phyloP scores from a whole-genome alignment of 2,797 vertebrate species.

The Sibirionetta formosa region DNA sequence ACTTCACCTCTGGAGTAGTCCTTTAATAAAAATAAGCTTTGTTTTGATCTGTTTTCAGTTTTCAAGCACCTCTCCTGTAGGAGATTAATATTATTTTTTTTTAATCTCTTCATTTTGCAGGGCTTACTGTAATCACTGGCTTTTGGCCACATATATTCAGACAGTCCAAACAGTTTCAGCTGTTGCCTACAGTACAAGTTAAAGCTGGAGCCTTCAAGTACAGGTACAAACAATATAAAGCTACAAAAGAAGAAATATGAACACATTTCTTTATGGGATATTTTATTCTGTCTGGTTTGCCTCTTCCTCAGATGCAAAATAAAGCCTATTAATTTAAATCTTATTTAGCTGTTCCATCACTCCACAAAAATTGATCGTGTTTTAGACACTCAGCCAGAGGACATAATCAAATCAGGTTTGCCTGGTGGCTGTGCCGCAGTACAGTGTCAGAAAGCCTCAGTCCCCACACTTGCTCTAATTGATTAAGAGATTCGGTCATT shows the following conservation, averaged over 20 bases:
- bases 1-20: not conserved
- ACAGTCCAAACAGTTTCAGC: not conserved
- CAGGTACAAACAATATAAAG: not conserved
- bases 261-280: not conserved
- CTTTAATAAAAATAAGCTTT: not conserved
- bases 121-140: not conserved
- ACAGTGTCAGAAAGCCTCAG: not conserved
- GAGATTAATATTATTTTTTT: not conserved
- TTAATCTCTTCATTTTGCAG: not conserved
- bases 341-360: constrained; percentile 39
- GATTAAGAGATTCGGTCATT: constrained; percentile 60
- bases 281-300: constrained; percentile 11
- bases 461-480: constrained; percentile 24
- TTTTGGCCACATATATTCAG: not conserved
- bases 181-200: not conserved
- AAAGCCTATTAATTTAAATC: constrained; percentile 58
- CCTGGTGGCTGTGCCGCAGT: not conserved
- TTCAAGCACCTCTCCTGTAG: not conserved
- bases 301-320: constrained; percentile 18
- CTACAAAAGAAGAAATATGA: constrained; percentile 20
- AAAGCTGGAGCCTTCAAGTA: not conserved
- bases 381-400: constrained; percentile 33
- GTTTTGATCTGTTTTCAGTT: not conserved
- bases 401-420: constrained; percentile 31
- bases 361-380: constrained; percentile 21